Percentiles rank a stretch among this genome's conserved stretches.
These are phyloP conservation scores for Sphenopsis melanotis DNA, from an alignment of 2,797 vertebrate genomes.

Conservation along the genomic window DNA sequence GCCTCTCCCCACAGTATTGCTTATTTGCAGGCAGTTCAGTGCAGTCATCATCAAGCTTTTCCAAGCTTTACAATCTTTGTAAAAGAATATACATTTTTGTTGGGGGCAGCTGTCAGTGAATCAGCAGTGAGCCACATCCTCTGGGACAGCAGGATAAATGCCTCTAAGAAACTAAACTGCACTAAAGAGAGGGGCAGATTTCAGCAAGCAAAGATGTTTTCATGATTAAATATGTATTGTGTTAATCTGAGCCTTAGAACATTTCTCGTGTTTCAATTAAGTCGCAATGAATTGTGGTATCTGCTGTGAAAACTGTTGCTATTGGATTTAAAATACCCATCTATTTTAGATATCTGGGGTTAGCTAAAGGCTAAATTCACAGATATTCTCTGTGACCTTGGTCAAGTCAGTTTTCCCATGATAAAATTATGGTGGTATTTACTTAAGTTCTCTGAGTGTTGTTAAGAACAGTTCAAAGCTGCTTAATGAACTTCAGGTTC, in stretches of 20 bases:
- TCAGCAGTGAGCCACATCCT: background rate
- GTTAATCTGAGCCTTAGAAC: background rate
- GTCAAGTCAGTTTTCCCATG: background rate
- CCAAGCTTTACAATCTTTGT: background rate
- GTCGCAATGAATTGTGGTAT: background rate
- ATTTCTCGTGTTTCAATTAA: background rate
- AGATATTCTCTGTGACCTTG: background rate
- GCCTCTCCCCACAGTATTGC: background rate
- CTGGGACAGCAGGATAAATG: background rate
- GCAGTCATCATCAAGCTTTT: background rate
- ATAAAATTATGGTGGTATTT: background rate
- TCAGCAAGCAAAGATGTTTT: background rate
- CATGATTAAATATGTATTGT: background rate
- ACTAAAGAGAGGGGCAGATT: background rate
- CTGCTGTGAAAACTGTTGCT: background rate
- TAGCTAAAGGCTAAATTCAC: background rate
- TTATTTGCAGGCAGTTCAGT: background rate
- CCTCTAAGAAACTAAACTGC: background rate
- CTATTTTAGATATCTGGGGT: background rate
- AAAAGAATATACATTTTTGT: background rate
- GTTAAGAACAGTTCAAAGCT: background rate
- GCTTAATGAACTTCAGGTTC: background rate
- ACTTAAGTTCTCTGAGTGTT: background rate
- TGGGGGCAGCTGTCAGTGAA: background rate
- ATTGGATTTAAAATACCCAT: background rate